Base-by-base conservation (phyloP, 2,888 invertebrate species). In the Mongoloraphidia duomilia region DNA sequence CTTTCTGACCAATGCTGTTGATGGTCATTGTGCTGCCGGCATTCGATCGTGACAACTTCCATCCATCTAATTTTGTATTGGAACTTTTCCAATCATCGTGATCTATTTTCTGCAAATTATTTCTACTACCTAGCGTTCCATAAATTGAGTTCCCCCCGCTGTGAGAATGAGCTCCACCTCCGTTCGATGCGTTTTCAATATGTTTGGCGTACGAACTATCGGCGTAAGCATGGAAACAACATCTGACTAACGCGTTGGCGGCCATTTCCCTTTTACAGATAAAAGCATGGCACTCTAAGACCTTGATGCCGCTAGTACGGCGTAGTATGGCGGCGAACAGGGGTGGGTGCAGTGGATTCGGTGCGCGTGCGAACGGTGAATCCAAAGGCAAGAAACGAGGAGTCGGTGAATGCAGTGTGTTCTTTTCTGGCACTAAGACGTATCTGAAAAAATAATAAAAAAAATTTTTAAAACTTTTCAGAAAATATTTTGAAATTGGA, bases 241-340 rank as follows among this genome's bases (percentile, higher is more conserved):
- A 94, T 59, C 93, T 78, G 55, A 96, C 96, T 63, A 98, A 77
- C 58, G 97, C 96, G 69, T 97, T 93, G 54, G 97, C 97, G 43
- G 97, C 96, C 64, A 92, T 88, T 67, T 94, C 92, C 50, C 93
- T 82, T 59, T 94, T 91, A 70, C 95, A 94, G 62, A 98, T 92
- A 70, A 98, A 97, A 54, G 95, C 94, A 72, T 98, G 97, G 72
- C 97, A 97, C 72, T 98, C 98, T 54, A 98, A 76, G 49, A 95
- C 95, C 70, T 96, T 96, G 59, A 97, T 95, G 47, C 97, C 97
- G 45, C 89, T 87, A 43, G 95, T 96, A 56, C 97, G 79, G 44
- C 97, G 79, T 58, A 98, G 73, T 53, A 98, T 96, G 59, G 95
- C 95, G 40, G 96, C 95, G 68, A 98, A 93, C 53, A 98, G 76